Percentiles rank a stretch among this genome's conserved stretches.
phyloP scores from a whole-genome alignment of 2,888 invertebrate genomes.

The Dolomedes plantarius region DNA sequence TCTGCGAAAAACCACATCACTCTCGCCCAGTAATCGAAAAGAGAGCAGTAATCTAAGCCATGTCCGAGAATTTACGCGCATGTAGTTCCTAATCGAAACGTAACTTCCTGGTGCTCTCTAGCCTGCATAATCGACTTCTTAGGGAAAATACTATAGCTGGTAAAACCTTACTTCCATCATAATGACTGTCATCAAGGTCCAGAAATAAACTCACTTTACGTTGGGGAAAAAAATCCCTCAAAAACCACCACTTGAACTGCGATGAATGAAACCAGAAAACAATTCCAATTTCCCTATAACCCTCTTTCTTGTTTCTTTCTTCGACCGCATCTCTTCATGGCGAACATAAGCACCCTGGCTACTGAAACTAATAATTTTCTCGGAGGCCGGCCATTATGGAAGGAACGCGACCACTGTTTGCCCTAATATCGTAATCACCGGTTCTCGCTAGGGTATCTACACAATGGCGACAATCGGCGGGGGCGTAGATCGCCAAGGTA shows the following conservation, averaged over 20 bases:
- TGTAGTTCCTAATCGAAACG: too few relatives aligned
- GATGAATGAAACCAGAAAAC: neutral
- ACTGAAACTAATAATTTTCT: conserved; percentile 55
- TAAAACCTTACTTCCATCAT: too few relatives aligned
- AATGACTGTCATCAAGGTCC: neutral
- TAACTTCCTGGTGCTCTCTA: too few relatives aligned
- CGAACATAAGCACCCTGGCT: conserved; percentile 10
- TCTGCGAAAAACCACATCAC: too few relatives aligned
- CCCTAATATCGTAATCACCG: conserved; percentile 47
- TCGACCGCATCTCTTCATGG: neutral
- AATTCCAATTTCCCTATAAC: neutral
- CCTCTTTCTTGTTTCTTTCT: neutral
- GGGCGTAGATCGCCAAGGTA: conserved; percentile 25
- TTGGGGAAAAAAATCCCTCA: neutral
- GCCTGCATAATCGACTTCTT: neutral
- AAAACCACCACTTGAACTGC: neutral
- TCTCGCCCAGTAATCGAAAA: too few relatives aligned
- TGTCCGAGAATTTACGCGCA: too few relatives aligned
- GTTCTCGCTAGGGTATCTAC: conserved; percentile 7
- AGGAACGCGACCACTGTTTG: conserved; percentile 48
- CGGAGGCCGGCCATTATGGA: conserved; percentile 30
- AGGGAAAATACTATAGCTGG: neutral
- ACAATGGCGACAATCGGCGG: conserved; percentile 56
- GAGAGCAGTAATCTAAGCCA: too few relatives aligned
- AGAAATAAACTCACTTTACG: neutral